Evolutionary conservation across 2,113 vertebrate species (phyloP).

Genomic region (Cyphomyrus discorhynchus): DNA sequence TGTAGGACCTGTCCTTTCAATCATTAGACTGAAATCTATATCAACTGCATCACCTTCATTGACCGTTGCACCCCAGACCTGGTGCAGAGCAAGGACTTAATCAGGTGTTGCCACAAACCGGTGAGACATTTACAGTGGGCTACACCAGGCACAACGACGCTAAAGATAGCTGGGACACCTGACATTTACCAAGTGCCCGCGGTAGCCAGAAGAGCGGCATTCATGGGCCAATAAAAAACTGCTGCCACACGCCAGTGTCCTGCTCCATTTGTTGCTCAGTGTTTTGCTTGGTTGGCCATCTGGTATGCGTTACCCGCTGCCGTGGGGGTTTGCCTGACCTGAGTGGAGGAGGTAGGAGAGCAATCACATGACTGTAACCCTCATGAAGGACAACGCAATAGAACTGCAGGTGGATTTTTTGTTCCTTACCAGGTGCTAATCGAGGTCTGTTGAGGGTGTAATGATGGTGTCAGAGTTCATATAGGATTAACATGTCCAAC

Average conservation of each 20-base stretch:
- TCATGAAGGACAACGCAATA: neutral
- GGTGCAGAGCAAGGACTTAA: neutral
- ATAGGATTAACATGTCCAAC: neutral
- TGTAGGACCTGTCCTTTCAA: neutral
- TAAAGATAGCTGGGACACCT: neutral
- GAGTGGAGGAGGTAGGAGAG: neutral
- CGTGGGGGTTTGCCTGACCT: neutral
- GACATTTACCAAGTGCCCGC: neutral
- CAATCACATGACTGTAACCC: neutral
- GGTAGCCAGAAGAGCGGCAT: neutral
- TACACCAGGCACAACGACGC: neutral
- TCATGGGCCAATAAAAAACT: neutral
- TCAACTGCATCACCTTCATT: neutral
- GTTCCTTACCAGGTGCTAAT: neutral
- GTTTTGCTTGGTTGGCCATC: neutral
- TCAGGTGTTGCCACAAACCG: neutral
- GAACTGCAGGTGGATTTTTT: neutral
- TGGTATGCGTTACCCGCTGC: neutral
- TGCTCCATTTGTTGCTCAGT: neutral
- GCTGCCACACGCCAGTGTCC: neutral
- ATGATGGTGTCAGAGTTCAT: neutral
- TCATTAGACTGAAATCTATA: neutral
- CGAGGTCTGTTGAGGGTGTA: neutral
- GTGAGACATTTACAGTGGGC: neutral
- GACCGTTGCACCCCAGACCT: neutral